Conservation (phyloP, 2,113 vertebrate species). For the Hemiprocne comata region DNA sequence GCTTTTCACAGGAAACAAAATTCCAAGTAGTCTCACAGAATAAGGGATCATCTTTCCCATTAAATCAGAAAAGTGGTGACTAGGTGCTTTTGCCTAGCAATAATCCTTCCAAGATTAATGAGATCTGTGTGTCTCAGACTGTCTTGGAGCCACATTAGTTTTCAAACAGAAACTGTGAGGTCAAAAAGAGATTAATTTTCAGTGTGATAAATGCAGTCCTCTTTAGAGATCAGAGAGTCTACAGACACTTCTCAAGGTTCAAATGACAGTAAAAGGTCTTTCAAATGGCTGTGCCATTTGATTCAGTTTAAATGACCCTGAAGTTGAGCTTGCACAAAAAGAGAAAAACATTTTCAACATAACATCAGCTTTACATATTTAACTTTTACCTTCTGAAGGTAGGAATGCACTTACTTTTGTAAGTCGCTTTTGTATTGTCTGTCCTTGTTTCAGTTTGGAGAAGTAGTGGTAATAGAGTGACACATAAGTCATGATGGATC, state of each 20-base stretch:
- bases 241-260: neutral
- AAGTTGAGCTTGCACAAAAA: neutral
- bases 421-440: slow-evolving; percentile 86
- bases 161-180: neutral
- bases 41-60: neutral
- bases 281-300: neutral
- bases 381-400: neutral
- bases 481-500: slow-evolving; percentile 92
- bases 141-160: neutral
- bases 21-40: neutral
- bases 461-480: slow-evolving; percentile 92
- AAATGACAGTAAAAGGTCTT: neutral
- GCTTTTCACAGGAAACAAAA: neutral
- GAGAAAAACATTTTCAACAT: neutral
- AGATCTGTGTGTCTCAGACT: neutral
- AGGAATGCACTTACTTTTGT: slow-evolving; percentile 76
- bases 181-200: neutral
- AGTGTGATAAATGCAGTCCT: neutral
- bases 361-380: neutral
- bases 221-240: neutral
- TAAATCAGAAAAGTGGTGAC: neutral
- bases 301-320: neutral
- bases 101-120: neutral
- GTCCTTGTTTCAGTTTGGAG: slow-evolving; percentile 84
- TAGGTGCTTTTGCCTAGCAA: neutral